Evolutionary conservation across 2,888 invertebrate genomes (phyloP).

Genomic region (Nysson spinosus): DNA sequence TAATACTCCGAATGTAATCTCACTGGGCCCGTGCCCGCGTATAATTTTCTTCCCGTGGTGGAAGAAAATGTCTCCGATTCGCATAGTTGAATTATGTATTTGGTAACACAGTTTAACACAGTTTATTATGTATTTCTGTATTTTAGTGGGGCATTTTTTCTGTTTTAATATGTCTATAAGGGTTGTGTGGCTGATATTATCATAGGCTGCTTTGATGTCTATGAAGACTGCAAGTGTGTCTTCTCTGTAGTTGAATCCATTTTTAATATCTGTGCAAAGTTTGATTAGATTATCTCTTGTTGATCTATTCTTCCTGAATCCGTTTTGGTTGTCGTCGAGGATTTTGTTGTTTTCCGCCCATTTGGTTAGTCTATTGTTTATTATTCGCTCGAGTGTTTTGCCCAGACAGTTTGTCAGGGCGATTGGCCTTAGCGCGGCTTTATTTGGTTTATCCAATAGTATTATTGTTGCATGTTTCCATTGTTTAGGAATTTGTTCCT

Average conservation of each 20-base stretch:
- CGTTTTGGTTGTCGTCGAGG: not conserved
- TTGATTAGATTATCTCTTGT: not conserved
- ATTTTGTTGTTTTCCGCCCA: conserved; percentile 19
- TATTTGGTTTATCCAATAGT: conserved; percentile 24
- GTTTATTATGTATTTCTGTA: not conserved
- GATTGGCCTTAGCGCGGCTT: conserved; percentile 16
- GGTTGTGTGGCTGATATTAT: conserved; percentile 1
- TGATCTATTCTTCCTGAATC: not conserved
- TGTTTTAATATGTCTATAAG: not conserved
- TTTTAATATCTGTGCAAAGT: not conserved
- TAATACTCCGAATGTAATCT: too few species aligned
- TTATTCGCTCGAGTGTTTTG: conserved; percentile 29
- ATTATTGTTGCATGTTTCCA: conserved; percentile 18
- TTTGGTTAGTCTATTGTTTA: conserved; percentile 12
- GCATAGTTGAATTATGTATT: too few species aligned
- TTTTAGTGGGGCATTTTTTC: not conserved
- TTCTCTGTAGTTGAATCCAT: not conserved
- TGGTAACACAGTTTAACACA: too few species aligned
- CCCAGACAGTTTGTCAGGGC: conserved; percentile 27
- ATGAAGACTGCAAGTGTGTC: not conserved
- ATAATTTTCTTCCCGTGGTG: too few species aligned
- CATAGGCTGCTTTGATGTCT: conserved; percentile 13
- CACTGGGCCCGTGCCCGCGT: too few species aligned
- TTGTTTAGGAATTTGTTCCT: not conserved
- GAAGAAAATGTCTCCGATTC: too few species aligned